Percentiles rank a stretch among this genome's conserved stretches.
Conservation (phyloP, 2,888 invertebrate genomes). For the Anorthoa munda region DNA sequence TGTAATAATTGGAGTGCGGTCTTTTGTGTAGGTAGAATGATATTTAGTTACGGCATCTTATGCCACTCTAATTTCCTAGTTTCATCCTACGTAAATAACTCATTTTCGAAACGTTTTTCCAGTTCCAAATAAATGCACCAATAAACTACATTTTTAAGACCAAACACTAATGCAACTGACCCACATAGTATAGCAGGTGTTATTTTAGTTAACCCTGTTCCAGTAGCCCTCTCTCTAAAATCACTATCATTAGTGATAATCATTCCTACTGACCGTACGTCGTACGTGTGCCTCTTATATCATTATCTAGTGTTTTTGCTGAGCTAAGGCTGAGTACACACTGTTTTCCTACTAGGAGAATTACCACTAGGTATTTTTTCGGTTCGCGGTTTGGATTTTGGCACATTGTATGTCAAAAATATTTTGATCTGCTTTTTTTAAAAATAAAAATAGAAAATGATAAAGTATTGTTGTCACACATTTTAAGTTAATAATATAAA, state of each 20-base stretch:
- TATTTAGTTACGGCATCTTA: not conserved
- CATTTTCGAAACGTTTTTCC: not conserved
- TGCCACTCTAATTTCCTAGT: not conserved
- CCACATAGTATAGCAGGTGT: conserved; percentile 70
- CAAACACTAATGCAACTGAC: conserved; percentile 60
- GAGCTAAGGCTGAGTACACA: conserved; percentile 65
- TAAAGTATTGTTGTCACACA: not conserved
- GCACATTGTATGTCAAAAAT: not conserved
- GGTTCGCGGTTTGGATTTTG: conserved; percentile 8
- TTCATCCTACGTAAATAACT: not conserved
- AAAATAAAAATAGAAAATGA: not conserved
- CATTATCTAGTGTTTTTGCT: conserved; percentile 69
- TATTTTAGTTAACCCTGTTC: conserved; percentile 73
- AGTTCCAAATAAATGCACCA: not conserved
- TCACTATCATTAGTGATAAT: conserved; percentile 82
- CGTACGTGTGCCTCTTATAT: conserved; percentile 74
- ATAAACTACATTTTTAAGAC: conserved; percentile 43
- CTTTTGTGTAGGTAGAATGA: not conserved
- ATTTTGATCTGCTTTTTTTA: not conserved
- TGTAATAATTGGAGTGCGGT: not conserved
- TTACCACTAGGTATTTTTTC: conserved; percentile 26
- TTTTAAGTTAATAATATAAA: conserved; percentile 2
- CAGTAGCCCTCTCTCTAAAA: conserved; percentile 75
- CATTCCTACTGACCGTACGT: conserved; percentile 73
- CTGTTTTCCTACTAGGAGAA: conserved; percentile 29